A percentile compares a stretch with the other conserved stretches of the same genome.
These are phyloP conservation scores for Agapornis canus DNA, from an alignment of 2,797 vertebrate genomes.

Conservation along the genomic window DNA sequence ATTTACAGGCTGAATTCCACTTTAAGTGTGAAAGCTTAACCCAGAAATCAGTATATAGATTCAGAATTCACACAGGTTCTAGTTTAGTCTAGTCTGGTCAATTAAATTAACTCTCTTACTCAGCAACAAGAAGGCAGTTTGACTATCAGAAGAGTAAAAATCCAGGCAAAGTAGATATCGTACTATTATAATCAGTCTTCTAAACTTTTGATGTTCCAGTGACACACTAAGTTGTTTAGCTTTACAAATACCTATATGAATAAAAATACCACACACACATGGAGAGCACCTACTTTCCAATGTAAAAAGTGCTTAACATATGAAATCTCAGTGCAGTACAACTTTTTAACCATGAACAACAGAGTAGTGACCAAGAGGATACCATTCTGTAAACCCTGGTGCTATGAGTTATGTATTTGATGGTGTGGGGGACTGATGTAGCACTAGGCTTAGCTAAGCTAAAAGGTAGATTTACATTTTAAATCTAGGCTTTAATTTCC, in stretches of 20 bases:
- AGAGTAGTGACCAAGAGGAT: not conserved
- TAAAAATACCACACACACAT: not conserved
- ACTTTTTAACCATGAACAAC: not conserved
- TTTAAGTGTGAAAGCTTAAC: not conserved
- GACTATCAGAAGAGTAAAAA: not conserved
- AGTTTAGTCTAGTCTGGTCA: slow-evolving; percentile 11
- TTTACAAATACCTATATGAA: not conserved
- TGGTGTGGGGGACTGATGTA: not conserved
- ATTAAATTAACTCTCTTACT: not conserved
- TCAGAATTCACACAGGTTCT: not conserved
- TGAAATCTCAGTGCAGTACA: not conserved
- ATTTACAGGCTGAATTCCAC: not conserved
- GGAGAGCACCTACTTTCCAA: not conserved
- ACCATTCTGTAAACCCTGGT: not conserved
- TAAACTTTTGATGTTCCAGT: not conserved
- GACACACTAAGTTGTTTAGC: not conserved
- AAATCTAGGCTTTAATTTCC: not conserved
- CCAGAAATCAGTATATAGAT: not conserved
- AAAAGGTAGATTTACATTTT: not conserved
- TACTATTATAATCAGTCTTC: not conserved
- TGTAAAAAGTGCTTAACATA: not conserved
- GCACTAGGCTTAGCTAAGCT: not conserved
- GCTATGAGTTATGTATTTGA: not conserved
- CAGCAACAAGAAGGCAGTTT: not conserved
- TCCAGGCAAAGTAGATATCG: not conserved